Percentiles rank a stretch among this genome's conserved stretches.
Conservation (phyloP, 1,140 invertebrate species). For the Caenorhabditis inopinata region DNA sequence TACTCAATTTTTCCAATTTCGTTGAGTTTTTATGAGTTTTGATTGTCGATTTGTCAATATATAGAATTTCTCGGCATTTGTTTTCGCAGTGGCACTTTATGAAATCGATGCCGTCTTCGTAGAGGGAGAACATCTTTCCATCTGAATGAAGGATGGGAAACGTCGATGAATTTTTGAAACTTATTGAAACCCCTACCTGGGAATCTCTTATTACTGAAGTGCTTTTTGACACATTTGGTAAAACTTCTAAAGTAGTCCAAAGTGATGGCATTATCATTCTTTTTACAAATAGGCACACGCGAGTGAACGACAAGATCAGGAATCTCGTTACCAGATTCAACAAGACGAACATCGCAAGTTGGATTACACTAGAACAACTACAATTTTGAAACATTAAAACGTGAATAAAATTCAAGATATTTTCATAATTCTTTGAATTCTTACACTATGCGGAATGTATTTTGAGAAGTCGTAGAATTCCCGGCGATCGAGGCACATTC, state of each 20-base stretch:
- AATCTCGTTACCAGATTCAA: not conserved
- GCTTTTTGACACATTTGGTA: not conserved
- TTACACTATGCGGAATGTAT: not conserved
- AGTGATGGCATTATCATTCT: not conserved
- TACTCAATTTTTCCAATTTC: not conserved
- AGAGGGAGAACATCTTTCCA: not conserved
- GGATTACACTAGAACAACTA: not conserved
- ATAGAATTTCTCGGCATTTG: not conserved
- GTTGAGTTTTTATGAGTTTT: not conserved
- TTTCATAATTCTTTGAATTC: not conserved
- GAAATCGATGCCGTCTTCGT: not conserved
- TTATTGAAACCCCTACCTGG: too few relatives aligned
- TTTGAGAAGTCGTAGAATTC: not conserved
- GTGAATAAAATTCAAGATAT: not conserved
- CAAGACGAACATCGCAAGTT: not conserved
- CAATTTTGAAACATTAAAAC: too few relatives aligned
- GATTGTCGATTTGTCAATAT: not conserved
- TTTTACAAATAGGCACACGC: not conserved
- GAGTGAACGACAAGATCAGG: not conserved
- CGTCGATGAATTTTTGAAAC: too few relatives aligned
- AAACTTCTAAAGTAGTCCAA: not conserved
- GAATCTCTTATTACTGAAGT: not conserved
- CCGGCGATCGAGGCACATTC: not conserved
- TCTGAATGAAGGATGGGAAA: not conserved
- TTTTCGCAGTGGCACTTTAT: not conserved